Evolutionary conservation across 1,140 invertebrate genomes (phyloP), one percentile per base, ranked within the genome.

Genomic region (Caenorhabditis latens): DNA sequence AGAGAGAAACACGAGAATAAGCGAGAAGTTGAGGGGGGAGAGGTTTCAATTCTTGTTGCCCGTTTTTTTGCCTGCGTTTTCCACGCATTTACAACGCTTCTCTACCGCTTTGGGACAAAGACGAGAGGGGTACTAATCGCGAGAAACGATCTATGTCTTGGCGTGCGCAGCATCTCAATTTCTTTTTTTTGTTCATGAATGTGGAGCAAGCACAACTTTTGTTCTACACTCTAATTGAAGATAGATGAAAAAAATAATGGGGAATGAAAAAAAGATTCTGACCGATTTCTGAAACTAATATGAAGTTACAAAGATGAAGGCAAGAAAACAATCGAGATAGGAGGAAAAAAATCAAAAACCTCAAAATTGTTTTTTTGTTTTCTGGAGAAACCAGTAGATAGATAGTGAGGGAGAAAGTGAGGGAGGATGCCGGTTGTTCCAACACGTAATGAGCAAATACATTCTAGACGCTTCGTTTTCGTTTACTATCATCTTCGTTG

Each of bases 11-110:
- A 53, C 21, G 71, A 79, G 46, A 79, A 24, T 21, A 40, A 79
- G 71, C 21, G 46, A 24, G 71, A 79, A 79, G 65, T 7, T 9
- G 71, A 50, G 71, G 11, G n/a, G 42, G n/a, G n/a, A 53, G 71
- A 79, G 46, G 43, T 79, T 79, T 79, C 71, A 79, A 79, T 53
- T 79, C 71, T 79, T 79, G 71, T 53, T 79, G 71, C 71, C 71
- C 13, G 11, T 11, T 53, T 79, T 79, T 79, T 79, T 50, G n/a
- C 11, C 40, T 50, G 2, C 43, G 32, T 71, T 58, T 71, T 71
- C 67, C 67, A 71, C 67, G 67, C 67, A 71, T 71, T n/a, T 79
- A 53, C 24, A 21, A 79, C 46, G 43, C 71, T 50, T 79, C 46
- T 79, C 24, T 40, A n/a, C 40, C 65, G 14, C 43, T 42, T 50